These are phyloP conservation scores for Drosophila tropicalis DNA, from an alignment of 1,140 invertebrate genomes.

Conservation along the genomic window DNA sequence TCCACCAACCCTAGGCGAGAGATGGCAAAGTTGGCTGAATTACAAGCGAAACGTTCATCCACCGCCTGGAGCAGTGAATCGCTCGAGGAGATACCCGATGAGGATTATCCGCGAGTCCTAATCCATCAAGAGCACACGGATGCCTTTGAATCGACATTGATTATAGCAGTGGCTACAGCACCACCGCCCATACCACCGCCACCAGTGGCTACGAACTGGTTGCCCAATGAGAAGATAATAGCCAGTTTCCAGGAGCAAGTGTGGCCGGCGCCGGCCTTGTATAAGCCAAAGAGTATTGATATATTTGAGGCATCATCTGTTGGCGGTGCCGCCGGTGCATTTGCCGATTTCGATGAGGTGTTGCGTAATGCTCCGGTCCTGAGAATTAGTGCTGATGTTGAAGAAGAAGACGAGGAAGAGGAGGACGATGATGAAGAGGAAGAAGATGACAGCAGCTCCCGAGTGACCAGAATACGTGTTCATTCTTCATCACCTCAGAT, in stretches of 20 bases:
- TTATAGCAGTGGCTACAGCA: slow-evolving; percentile 69
- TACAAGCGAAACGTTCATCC: slow-evolving; percentile 41
- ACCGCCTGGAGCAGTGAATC: slow-evolving; percentile 72
- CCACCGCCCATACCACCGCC: slow-evolving; percentile 10
- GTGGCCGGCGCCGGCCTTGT: slow-evolving; percentile 51
- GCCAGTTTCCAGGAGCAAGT: slow-evolving; percentile 49
- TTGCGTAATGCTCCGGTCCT: slow-evolving; percentile 72
- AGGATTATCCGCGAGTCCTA: slow-evolving; percentile 73
- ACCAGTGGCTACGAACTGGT: slow-evolving; percentile 38
- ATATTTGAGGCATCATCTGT: slow-evolving; percentile 62
- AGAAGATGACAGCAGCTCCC: slow-evolving; percentile 62
- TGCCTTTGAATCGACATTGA: slow-evolving; percentile 73
- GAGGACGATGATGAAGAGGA: slow-evolving; percentile 43
- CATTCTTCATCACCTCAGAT: slow-evolving; percentile 54
- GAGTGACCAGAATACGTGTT: slow-evolving; percentile 61
- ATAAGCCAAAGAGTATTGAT: slow-evolving; percentile 81
- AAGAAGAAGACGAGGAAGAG: slow-evolving; percentile 48
- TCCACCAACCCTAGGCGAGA: slow-evolving; percentile 39
- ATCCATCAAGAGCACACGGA: slow-evolving; percentile 79
- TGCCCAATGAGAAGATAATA: slow-evolving; percentile 70
- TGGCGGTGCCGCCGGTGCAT: slow-evolving; percentile 49
- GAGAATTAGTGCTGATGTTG: slow-evolving; percentile 41
- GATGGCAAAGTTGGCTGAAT: slow-evolving; percentile 49
- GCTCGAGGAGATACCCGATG: slow-evolving; percentile 56
- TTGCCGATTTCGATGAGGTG: slow-evolving; percentile 79